Percentiles rank a stretch among this genome's conserved stretches.
These are phyloP conservation scores for Tromatobia lineatoria DNA, from an alignment of 2,888 invertebrate species.

Conservation along the genomic window DNA sequence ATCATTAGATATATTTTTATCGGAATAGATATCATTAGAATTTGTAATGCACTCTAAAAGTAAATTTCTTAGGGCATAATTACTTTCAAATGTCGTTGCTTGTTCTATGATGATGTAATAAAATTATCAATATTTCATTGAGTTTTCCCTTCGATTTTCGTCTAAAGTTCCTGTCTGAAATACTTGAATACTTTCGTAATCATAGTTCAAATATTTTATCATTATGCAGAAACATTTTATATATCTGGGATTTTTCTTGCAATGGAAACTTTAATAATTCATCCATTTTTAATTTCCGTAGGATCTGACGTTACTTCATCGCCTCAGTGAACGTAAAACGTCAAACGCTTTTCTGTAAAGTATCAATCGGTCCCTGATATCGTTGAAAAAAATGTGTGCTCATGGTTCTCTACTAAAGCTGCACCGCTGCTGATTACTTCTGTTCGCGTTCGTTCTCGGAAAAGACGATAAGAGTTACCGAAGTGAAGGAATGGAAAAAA, in stretches of 20 bases:
- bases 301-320: background rate
- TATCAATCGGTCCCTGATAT: background rate
- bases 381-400: background rate
- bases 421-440: constrained; percentile 14
- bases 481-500: constrained; percentile 18
- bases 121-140: no score
- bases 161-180: no score
- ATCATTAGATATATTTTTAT: no score
- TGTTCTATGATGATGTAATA: no score
- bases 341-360: background rate
- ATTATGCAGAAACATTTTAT: background rate
- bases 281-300: background rate
- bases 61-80: no score
- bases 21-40: no score
- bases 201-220: no score
- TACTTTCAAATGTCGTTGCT: no score
- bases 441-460: background rate
- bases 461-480: constrained; percentile 11
- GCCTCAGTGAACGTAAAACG: background rate
- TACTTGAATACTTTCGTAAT: no score
- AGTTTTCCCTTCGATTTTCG: no score
- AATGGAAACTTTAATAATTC: background rate
- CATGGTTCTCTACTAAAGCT: background rate
- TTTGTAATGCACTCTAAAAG: no score
- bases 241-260: background rate